Conservation (phyloP, 2,888 invertebrate genomes). For the Griposia aprilina region DNA sequence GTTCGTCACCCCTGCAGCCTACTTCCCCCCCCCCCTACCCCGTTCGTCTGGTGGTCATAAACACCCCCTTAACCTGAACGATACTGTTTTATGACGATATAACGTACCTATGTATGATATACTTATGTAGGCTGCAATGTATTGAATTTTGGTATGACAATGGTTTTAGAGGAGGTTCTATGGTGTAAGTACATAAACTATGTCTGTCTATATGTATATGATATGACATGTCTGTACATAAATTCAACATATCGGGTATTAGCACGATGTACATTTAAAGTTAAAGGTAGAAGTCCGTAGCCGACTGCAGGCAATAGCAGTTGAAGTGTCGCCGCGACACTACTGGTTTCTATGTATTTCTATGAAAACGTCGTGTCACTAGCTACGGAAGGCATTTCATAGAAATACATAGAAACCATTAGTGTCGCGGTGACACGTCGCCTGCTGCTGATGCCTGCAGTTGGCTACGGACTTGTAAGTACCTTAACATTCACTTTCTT, state of each 20-base stretch:
- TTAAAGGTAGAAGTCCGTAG: too few species aligned
- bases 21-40: slow-evolving; percentile 58
- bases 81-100: not conserved
- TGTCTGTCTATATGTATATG: not conserved
- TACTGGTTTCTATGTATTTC: too few species aligned
- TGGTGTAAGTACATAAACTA: not conserved
- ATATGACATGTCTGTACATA: too few species aligned
- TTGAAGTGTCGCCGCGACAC: too few species aligned
- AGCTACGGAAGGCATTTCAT: too few species aligned
- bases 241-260: not conserved
- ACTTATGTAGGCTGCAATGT: not conserved
- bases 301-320: too few species aligned
- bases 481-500: not conserved
- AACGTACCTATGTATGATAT: not conserved
- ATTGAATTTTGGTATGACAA: not conserved
- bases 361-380: too few species aligned
- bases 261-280: not conserved
- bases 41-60: slow-evolving; percentile 46
- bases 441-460: too few species aligned
- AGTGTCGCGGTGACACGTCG: too few species aligned
- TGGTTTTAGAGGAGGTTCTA: not conserved
- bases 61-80: slow-evolving; percentile 59
- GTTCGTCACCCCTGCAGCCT: slow-evolving; percentile 75
- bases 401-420: too few species aligned
- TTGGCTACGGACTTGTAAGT: too few species aligned